A percentile compares a stretch with the other conserved stretches of the same genome.
Evolutionary conservation across 2,888 invertebrate species (phyloP).

Genomic region (Sphaerolaimus hirsutus): DNA sequence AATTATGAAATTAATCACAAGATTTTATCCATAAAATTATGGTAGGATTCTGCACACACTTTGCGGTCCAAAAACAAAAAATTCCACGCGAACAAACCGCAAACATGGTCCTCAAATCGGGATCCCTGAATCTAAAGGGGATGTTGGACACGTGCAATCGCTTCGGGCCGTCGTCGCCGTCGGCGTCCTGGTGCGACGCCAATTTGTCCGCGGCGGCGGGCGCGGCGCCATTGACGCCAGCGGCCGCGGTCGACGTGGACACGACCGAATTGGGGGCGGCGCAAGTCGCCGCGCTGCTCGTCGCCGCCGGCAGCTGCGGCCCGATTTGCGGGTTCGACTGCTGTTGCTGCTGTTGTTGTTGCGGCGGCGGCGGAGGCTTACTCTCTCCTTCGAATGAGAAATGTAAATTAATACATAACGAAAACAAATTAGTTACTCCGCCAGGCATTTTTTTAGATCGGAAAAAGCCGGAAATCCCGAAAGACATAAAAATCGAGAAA

Average conservation of each 20-base stretch:
- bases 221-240: background rate
- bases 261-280: background rate
- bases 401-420: too few relatives aligned
- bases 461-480: too few relatives aligned
- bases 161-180: slow-evolving; percentile 28
- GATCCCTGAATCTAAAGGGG: slow-evolving; percentile 96
- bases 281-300: background rate
- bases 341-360: background rate
- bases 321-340: background rate
- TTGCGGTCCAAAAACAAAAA: too few relatives aligned
- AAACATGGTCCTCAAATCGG: slow-evolving; percentile 88
- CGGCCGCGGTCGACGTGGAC: background rate
- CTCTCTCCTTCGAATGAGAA: too few relatives aligned
- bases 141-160: slow-evolving; percentile 96
- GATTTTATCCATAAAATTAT: too few relatives aligned
- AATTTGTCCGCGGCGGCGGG: background rate
- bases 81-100: slow-evolving; percentile 54
- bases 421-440: too few relatives aligned
- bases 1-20: too few relatives aligned
- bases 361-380: background rate
- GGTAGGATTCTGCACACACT: too few relatives aligned
- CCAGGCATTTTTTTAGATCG: too few relatives aligned
- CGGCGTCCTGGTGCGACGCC: background rate
- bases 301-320: background rate
- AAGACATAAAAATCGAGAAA: too few relatives aligned